Conservation (phyloP, 2,888 invertebrate species). For the Sinohyriopsis cumingii region DNA sequence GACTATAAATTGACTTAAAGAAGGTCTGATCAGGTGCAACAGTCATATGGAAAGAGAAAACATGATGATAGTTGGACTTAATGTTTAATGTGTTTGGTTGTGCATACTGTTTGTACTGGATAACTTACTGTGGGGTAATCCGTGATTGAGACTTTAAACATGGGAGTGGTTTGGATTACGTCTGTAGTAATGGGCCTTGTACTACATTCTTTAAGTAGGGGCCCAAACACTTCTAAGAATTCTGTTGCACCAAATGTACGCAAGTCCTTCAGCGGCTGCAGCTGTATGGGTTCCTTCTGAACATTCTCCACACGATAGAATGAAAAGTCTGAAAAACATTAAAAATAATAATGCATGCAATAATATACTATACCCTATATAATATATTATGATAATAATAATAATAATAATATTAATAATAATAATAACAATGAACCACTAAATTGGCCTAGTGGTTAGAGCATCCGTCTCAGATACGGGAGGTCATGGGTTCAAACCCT, state of each 20-base stretch:
- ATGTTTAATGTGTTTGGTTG: too few relatives aligned
- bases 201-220: slow-evolving; percentile 36
- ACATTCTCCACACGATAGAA: slow-evolving; percentile 39
- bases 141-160: slow-evolving; percentile 9
- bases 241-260: slow-evolving; percentile 17
- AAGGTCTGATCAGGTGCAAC: too few relatives aligned
- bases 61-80: too few relatives aligned
- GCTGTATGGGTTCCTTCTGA: slow-evolving; percentile 13
- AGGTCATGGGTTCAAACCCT: too few relatives aligned
- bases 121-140: slow-evolving; percentile 18
- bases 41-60: too few relatives aligned
- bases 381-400: not conserved
- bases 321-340: slow-evolving; percentile 45
- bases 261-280: slow-evolving; percentile 54
- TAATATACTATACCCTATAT: not conserved
- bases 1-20: too few relatives aligned
- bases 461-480: too few relatives aligned
- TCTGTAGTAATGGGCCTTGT: slow-evolving; percentile 9
- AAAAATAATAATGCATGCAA: slow-evolving; percentile 1
- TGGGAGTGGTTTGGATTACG: slow-evolving; percentile 12
- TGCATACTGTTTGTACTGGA: too few relatives aligned
- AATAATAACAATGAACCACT: too few relatives aligned
- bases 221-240: slow-evolving; percentile 34
- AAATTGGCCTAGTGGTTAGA: too few relatives aligned
- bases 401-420: too few relatives aligned